phyloP scores from a whole-genome alignment of 2,113 vertebrate species.

The Rhizomys pruinosus region DNA sequence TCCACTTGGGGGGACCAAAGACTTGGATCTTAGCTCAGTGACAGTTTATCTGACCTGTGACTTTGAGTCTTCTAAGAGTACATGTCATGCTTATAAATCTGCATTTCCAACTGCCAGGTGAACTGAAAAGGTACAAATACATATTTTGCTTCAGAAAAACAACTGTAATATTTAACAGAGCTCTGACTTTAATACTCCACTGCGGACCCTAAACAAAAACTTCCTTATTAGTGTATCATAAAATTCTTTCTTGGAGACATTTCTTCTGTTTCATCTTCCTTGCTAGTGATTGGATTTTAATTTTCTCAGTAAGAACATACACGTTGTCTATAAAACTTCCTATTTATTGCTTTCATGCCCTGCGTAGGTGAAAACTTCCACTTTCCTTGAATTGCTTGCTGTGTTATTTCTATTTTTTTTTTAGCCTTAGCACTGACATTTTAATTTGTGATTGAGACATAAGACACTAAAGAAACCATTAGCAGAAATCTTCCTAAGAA shows the following conservation, averaged over 20 bases:
- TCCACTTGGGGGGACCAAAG: neutral
- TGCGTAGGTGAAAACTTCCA: neutral
- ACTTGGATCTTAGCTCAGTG: neutral
- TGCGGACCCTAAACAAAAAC: neutral
- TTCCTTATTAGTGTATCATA: neutral
- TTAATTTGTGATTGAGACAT: conserved; percentile 23
- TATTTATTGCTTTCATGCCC: neutral
- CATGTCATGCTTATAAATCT: neutral
- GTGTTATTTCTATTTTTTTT: too few relatives aligned
- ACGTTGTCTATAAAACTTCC: neutral
- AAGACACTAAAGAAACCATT: conserved; percentile 11
- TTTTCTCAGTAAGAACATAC: conserved; percentile 19
- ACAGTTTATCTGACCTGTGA: neutral
- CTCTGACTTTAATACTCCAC: neutral
- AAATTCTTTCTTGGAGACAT: neutral
- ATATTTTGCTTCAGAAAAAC: conserved; percentile 21
- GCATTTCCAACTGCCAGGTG: neutral
- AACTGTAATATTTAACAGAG: conserved; percentile 5
- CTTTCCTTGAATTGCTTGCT: neutral
- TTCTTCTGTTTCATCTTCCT: neutral
- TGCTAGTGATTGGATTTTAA: neutral
- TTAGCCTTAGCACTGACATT: neutral
- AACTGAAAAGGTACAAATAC: neutral
- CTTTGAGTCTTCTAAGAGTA: neutral
- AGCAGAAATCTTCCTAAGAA: conserved; percentile 30